Base-by-base conservation (phyloP, 2,888 invertebrate species). In the Eristalinus aeneus region DNA sequence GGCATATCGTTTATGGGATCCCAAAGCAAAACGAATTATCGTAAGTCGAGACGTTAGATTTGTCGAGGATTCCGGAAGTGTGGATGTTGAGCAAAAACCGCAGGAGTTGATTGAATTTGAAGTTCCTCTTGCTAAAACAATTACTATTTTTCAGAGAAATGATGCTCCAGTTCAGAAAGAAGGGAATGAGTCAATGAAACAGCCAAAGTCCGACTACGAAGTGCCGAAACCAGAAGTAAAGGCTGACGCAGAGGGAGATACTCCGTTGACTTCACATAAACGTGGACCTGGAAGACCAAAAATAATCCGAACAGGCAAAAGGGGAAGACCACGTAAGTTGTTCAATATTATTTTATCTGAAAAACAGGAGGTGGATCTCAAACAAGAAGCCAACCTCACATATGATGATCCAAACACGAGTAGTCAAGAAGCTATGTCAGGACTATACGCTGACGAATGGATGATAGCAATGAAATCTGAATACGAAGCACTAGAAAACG, bases 391-490 rank as follows among this genome's bases (percentile, higher is more conserved):
- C 46, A 11, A 46, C n/a, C 16, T 46, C n/a, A n/a, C 34, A 2
- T 34, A 34, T 6, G 34, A 34, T 34, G 34, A 9, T 34, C 34
- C 34, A 34, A 34, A 34, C 8, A 4, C 34, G 8, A 34, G 8
- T 34, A 6, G 3, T 46, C 46, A 46, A 12, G 46, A 46, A 46
- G 46, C 46, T 5, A 46, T 46, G n/a, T 2, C 34, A 34, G 34
- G 34, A 34, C n/a, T 2, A n/a, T 46, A 46, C 12, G 39, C 12
- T 53, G 20, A 31, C 31, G 54, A 54, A 54, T 67, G 65, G 67
- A 27, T 53, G n/a, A 31, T 53, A 31, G 64, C 89, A n/a, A 89
- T 90, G 88, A 65, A 88, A 27, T 74, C 79, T 65, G 89, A 90
- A 69, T 88, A 88, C 31, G 71, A 63, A 20, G 88, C 87, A 22